Evolutionary conservation across 2,113 vertebrate species (phyloP), one percentile per base, ranked within the genome.

Genomic region (Aplodontia rufa): DNA sequence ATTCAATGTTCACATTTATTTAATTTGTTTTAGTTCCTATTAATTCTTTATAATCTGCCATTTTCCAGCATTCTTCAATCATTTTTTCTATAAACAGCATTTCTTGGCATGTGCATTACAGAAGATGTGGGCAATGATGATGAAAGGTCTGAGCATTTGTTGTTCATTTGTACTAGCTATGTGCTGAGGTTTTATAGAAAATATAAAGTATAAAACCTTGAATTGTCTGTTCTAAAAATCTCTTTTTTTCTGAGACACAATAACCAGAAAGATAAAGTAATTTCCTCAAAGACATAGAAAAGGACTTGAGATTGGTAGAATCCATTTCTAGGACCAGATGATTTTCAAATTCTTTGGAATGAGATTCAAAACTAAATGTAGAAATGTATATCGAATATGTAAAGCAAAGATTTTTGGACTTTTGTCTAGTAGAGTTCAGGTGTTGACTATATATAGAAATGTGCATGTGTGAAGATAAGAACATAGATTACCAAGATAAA

Each of bases 321-420:
- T 88, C 76, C 14, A 0, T 95, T 82, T 91, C 35, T 64, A 93
- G 68, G 81, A 53, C 5, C 68, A 74, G 47, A 72, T 85, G 17
- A 78, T 93, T 94, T 87, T 95, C 45, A 93, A 35, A 86, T 79
- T 80, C 51, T 76, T 75, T 37, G 69, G 51, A 91, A 53, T 62
- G 82, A 81, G 26, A 58, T 51, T 91, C 32, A 72, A 81, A 91
- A 85, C 83, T 80, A 47, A 87, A 58, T 40, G 45, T 90, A 90
- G n/a, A 37, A 92, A 66, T 9, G 51, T 1, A 37, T 40, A 3
- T 64, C 53, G 68, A 92, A 19, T 72, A 88, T 45, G 58, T 51
- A 87, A 93, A 49, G 32, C 9, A 84, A 90, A 91, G 3, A 71
- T 78, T 24, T 87, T 87, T 75, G 22, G n/a, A n/a, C n/a, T 74